A percentile compares a stretch with the other conserved stretches of the same genome.
These are phyloP conservation scores for Acanthis flammea DNA, from an alignment of 2,797 vertebrate genomes.

Conservation along the genomic window DNA sequence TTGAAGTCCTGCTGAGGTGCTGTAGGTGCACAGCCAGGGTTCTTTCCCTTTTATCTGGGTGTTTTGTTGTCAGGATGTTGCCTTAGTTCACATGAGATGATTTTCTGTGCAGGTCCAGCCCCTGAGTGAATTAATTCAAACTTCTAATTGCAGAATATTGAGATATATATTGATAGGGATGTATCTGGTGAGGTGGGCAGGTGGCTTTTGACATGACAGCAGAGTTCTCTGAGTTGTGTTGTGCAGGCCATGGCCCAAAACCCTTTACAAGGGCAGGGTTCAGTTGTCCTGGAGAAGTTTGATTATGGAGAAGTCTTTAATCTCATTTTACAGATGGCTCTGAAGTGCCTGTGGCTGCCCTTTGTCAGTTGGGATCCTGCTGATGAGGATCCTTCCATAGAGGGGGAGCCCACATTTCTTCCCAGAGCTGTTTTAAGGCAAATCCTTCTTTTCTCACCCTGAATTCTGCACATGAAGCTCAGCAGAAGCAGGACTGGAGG, in stretches of 20 bases:
- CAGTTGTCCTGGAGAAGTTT: not conserved
- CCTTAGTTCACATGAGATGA: not conserved
- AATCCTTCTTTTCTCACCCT: not conserved
- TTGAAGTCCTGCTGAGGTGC: not conserved
- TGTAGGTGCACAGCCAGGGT: not conserved
- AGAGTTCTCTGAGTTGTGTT: not conserved
- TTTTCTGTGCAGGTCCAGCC: not conserved
- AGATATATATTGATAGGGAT: fast-evolving
- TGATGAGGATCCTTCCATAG: not conserved
- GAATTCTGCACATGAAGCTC: not conserved
- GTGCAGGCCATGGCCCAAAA: not conserved
- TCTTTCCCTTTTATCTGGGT: not conserved
- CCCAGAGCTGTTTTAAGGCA: not conserved
- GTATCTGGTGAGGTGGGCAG: not conserved
- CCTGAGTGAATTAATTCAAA: not conserved
- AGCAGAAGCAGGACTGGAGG: not conserved
- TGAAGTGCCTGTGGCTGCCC: not conserved
- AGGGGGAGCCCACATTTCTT: not conserved
- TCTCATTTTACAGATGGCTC: not conserved
- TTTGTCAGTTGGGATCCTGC: not conserved
- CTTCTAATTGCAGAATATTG: not conserved
- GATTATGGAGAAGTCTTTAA: not conserved
- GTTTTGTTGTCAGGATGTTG: not conserved
- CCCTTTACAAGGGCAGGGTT: fast-evolving
- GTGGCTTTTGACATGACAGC: not conserved